Evolutionary conservation across 2,113 vertebrate genomes (phyloP).

Genomic region (Lampris incognitus): DNA sequence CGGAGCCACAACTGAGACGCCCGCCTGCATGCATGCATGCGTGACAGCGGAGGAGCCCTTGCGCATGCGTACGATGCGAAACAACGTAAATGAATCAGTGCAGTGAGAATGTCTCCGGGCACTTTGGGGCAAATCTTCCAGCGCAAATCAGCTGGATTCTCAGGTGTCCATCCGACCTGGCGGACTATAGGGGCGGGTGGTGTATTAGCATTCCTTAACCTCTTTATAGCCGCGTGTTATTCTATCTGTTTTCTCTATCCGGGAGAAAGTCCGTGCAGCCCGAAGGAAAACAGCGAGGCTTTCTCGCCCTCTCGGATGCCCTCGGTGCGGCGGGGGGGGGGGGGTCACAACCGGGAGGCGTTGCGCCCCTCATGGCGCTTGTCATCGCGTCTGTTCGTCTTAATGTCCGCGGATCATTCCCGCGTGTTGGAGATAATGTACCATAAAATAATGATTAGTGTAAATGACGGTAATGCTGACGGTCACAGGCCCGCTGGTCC

Average conservation of each 20-base stretch:
- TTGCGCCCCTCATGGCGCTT: too few relatives aligned
- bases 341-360: too few relatives aligned
- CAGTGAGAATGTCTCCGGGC: conserved; percentile 3
- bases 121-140: conserved; percentile 27
- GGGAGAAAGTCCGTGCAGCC: conserved; percentile 24
- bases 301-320: conserved; percentile 35
- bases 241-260: conserved; percentile 50
- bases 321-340: background rate
- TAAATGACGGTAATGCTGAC: conserved; percentile 54
- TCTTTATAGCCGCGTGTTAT: conserved; percentile 40
- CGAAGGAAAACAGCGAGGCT: conserved; percentile 25
- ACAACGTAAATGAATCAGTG: conserved; percentile 4
- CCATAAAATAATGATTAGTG: conserved; percentile 72
- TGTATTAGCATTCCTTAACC: conserved; percentile 37
- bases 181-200: background rate
- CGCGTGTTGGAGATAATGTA: conserved; percentile 60
- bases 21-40: too few relatives aligned
- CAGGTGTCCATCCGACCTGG: conserved; percentile 17
- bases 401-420: conserved; percentile 31
- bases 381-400: conserved; percentile 12
- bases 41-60: too few relatives aligned
- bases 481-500: conserved; percentile 69
- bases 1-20: too few relatives aligned
- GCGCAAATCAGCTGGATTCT: conserved; percentile 29
- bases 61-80: too few relatives aligned